Evolutionary conservation across 2,113 vertebrate species (phyloP), one percentile per base, ranked within the genome.

Genomic region (Pan paniscus): DNA sequence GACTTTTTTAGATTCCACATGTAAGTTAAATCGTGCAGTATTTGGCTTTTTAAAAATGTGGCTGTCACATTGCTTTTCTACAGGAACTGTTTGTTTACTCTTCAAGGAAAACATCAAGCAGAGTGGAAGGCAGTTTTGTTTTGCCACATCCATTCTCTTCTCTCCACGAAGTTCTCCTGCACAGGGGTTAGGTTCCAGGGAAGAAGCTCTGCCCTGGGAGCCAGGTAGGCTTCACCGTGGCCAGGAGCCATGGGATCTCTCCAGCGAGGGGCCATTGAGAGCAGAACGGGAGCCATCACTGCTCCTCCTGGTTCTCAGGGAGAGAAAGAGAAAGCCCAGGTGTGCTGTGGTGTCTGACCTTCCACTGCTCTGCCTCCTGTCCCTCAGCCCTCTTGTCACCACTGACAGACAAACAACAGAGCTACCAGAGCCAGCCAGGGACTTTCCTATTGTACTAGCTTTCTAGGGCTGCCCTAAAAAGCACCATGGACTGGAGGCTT

Each of bases 181-280:
- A 13, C 16, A 22, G 14, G 57, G 46, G 9, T 75, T 67, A 67
- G 57, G 59, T 43, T 93, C 25, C 70, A 30, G 59, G 81, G 35
- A 17, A 64, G 70, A 67, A 38, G 23, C 25, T n/a, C 27, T 70
- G 59, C 16, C 57, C 22, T 1, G 30, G 32, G 38, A 68, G 25
- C 61, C 14, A 1, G n/a, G 40, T 52, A 78, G 40, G 20, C 27
- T 0, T 43, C 48, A 17, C 23, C 9, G 8, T 38, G 27, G 1
- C 70, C 59, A 85, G 50, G 12, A 67, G 23, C 48, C 9, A 23
- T 5, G 18, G 48, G 9, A 11, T 52, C 9, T 30, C 46, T 48
- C 30, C 10, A 61, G 5, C 13, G 5, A 80, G 35, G 23, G 40
- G 25, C 1, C 0, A 16, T 16, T 1, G 38, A 0, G 6, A 32